phyloP scores from a whole-genome alignment of 2,113 vertebrate genomes.

The Monarcha castaneiventris region DNA sequence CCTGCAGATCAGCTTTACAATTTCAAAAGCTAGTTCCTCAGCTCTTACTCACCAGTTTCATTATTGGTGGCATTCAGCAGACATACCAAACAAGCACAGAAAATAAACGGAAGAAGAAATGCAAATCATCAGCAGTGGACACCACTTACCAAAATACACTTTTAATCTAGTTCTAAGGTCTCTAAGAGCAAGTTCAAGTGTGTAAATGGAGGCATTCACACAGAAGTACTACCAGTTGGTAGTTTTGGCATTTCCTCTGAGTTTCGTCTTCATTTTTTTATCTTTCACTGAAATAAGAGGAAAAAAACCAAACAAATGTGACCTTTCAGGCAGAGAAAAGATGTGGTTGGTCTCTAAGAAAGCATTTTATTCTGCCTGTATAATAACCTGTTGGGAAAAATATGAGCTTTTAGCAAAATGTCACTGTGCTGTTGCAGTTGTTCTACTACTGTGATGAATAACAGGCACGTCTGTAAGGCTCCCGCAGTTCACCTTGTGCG shows the following conservation, averaged over 20 bases:
- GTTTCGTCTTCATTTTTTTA: neutral
- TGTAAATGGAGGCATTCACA: neutral
- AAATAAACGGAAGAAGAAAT: neutral
- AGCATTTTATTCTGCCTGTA: slow-evolving; percentile 7
- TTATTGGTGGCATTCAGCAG: neutral
- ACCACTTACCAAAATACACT: neutral
- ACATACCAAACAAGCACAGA: neutral
- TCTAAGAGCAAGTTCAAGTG: neutral
- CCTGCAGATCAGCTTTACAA: neutral
- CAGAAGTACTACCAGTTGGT: neutral
- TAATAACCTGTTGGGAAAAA: slow-evolving; percentile 28
- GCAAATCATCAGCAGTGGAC: neutral
- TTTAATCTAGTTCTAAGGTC: neutral
- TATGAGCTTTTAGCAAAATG: slow-evolving; percentile 54
- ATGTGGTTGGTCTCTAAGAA: neutral
- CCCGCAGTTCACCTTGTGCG: neutral
- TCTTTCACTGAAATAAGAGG: neutral
- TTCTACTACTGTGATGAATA: slow-evolving; percentile 33
- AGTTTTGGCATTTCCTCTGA: neutral
- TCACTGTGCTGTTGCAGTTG: slow-evolving; percentile 7
- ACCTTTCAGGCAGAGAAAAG: slow-evolving; percentile 27
- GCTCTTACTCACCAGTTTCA: neutral
- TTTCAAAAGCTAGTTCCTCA: neutral
- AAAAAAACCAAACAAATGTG: neutral
- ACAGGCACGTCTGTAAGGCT: neutral